Evolutionary conservation across 2,797 vertebrate genomes (phyloP).

Genomic region (Euthynnus affinis): DNA sequence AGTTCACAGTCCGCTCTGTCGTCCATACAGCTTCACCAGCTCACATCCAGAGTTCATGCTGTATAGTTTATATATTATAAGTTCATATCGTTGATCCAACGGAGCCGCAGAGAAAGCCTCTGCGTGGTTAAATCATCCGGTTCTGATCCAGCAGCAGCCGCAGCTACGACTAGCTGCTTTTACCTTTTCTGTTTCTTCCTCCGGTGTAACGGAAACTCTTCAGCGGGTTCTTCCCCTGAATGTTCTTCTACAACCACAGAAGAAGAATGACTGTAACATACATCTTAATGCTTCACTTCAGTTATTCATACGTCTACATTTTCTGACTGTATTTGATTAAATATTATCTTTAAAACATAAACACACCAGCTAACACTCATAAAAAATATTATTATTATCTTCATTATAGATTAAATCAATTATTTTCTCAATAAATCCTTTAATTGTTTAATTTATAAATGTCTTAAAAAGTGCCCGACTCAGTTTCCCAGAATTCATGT

Average conservation of each 20-base stretch:
- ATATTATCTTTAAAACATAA: no score
- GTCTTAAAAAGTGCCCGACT: no score
- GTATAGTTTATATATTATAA: neutral
- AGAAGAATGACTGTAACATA: neutral
- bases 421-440: no score
- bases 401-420: no score
- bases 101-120: neutral
- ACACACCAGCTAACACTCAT: no score
- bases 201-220: constrained; percentile 86
- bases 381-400: no score
- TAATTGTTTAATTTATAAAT: no score
- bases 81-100: neutral
- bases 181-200: constrained; percentile 59
- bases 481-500: no score
- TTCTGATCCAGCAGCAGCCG: neutral
- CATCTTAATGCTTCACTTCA: accelerated
- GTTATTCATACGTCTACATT: no score
- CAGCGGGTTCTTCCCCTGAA: constrained; percentile 87
- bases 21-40: neutral
- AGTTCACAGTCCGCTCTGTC: constrained; percentile 9
- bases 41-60: constrained; percentile 7
- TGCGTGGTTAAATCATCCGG: neutral
- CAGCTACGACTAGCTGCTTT: constrained; percentile 66
- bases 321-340: no score
- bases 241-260: constrained; percentile 68